Percentiles rank a stretch among this genome's conserved stretches.
Conservation (phyloP, 2,113 vertebrate genomes). For the Colius striatus region DNA sequence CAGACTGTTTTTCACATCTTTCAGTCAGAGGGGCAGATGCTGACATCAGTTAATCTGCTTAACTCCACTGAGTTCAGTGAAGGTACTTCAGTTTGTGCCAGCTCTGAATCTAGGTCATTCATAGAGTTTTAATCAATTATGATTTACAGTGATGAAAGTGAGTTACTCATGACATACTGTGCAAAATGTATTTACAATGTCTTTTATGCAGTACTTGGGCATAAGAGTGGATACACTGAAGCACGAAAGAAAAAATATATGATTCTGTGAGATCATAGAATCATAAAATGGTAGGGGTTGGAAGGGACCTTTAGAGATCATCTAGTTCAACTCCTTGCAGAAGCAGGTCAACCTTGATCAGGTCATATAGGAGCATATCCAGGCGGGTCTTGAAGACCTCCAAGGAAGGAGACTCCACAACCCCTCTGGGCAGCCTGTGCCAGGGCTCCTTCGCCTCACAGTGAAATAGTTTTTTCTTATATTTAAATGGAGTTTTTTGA, state of each 20-base stretch:
- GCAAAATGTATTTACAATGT: not conserved
- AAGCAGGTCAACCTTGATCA: too few relatives aligned
- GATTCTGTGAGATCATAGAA: not conserved
- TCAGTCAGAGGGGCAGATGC: not conserved
- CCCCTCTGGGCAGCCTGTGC: too few relatives aligned
- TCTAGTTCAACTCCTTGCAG: too few relatives aligned
- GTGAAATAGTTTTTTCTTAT: too few relatives aligned
- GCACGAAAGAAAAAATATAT: not conserved
- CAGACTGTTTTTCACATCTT: slow-evolving; percentile 13
- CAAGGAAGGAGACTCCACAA: too few relatives aligned
- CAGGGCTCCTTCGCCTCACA: too few relatives aligned
- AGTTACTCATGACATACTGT: not conserved
- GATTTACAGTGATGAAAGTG: not conserved
- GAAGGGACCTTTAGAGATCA: too few relatives aligned
- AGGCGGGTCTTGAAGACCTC: too few relatives aligned
- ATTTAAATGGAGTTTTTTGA: too few relatives aligned
- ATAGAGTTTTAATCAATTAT: not conserved
- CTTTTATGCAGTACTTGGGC: not conserved
- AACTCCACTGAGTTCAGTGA: not conserved
- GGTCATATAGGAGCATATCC: too few relatives aligned
- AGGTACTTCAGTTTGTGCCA: not conserved
- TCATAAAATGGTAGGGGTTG: too few relatives aligned
- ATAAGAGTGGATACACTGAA: not conserved
- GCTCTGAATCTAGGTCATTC: not conserved
- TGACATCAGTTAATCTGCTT: not conserved